Evolutionary conservation across 2,888 invertebrate species (phyloP).

Genomic region (Cheilosia soror): DNA sequence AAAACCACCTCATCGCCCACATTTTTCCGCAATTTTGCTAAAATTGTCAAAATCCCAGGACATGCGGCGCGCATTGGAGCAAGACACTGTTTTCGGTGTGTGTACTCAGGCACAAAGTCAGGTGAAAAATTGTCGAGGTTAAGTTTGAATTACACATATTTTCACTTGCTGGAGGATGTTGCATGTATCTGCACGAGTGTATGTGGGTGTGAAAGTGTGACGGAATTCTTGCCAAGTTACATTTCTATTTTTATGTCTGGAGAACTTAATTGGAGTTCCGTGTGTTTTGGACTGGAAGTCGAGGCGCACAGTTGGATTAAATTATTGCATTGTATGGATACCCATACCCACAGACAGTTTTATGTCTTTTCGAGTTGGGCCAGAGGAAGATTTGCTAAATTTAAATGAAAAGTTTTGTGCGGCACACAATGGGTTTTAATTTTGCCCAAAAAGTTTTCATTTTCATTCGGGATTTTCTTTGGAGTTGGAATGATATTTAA

Average conservation of each 20-base stretch:
- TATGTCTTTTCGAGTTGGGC: not conserved
- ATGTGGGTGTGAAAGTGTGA: not conserved
- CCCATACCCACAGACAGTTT: not conserved
- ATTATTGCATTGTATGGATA: not conserved
- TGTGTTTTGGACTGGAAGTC: slow-evolving; percentile 39
- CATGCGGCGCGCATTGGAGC: slow-evolving; percentile 21
- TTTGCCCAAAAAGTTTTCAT: slow-evolving; percentile 13
- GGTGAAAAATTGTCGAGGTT: slow-evolving; percentile 55
- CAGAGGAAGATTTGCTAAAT: slow-evolving; percentile 3
- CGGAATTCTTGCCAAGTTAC: slow-evolving; percentile 29
- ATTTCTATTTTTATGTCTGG: slow-evolving; percentile 49
- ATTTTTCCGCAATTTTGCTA: slow-evolving; percentile 32
- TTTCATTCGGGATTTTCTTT: slow-evolving; percentile 3
- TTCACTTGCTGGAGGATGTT: slow-evolving; percentile 23
- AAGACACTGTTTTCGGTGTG: slow-evolving; percentile 43
- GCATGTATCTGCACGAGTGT: slow-evolving; percentile 2
- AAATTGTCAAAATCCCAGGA: slow-evolving; percentile 41
- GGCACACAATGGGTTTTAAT: slow-evolving; percentile 22
- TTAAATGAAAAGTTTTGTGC: slow-evolving; percentile 20
- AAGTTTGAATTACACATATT: slow-evolving; percentile 50
- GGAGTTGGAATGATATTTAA: not conserved
- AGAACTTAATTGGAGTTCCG: slow-evolving; percentile 64
- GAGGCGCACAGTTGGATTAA: slow-evolving; percentile 22
- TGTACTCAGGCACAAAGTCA: slow-evolving; percentile 45
- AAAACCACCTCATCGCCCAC: not conserved